Evolutionary conservation across 2,113 vertebrate genomes (phyloP), one percentile per base, ranked within the genome.

Genomic region (Fulica atra): DNA sequence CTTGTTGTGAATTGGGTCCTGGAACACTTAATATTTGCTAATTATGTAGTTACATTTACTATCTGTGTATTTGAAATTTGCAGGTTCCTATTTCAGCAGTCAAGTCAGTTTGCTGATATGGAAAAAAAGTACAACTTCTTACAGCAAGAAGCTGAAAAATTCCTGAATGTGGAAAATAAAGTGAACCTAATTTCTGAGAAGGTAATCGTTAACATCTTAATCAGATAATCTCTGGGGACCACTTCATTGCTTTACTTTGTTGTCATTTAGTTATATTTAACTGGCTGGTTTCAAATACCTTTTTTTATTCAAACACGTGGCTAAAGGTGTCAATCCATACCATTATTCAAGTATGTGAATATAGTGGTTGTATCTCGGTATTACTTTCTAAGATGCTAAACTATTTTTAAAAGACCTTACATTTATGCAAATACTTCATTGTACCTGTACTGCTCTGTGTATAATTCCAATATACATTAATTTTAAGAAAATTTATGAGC

Each of bases 21-120:
- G 19, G 35, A 82, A 60, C 24, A 51, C 8, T 78, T 86, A 44
- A 38, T 36, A 40, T 38, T 42, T 77, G 29, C 25, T 73, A 76
- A 56, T 76, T 69, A 48, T 48, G 7, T 64, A 26, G 6, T 81
- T 88, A 17, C 9, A 4, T 71, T 92, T 91, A 86, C 64, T 95
- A 2, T 79, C 80, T 73, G 38, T 93, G 88, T 92, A 48, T 73
- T 87, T 96, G 21, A 13, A 72, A 91, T 94, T 98, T 97, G 31
- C 94, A 99, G 99, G 99, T 86, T 98, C 88, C 96, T 99, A 54
- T 96, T 98, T 81, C 98, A 98, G 46, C 99, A 99, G 88, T 98
- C 99, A 6, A 95, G 96, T 85, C 98, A 97, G 91, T 98, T 99
- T 97, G 96, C 98, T 50, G 93, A 97, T 31, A 93, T 99, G 29